Conservation (phyloP, 1,140 invertebrate genomes). For the Papilio machaon region DNA sequence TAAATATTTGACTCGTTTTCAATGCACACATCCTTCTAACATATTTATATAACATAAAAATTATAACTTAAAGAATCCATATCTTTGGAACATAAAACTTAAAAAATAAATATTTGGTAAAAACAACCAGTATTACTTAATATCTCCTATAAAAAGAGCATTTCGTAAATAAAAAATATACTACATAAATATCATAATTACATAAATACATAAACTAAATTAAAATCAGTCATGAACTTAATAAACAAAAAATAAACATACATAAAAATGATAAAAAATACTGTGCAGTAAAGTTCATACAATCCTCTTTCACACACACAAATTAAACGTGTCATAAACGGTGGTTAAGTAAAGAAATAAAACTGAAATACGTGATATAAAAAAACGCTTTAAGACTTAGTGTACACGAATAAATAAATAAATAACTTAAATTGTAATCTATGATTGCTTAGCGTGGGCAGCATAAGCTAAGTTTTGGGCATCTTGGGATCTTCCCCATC, state of each 20-base stretch:
- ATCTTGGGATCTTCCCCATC: slow-evolving; percentile 83
- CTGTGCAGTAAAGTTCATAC: slow-evolving; percentile 41
- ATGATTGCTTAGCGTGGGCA: slow-evolving; percentile 80
- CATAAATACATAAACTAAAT: slow-evolving; percentile 44
- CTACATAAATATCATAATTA: slow-evolving; percentile 44
- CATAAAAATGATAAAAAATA: slow-evolving; percentile 46
- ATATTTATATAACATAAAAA: slow-evolving; percentile 47
- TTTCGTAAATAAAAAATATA: slow-evolving; percentile 43
- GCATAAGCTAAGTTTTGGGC: slow-evolving; percentile 85
- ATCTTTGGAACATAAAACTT: slow-evolving; percentile 72
- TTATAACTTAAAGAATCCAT: slow-evolving; percentile 51
- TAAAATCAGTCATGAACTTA: slow-evolving; percentile 55
- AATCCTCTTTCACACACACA: slow-evolving; percentile 41
- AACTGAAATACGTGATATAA: slow-evolving; percentile 27
- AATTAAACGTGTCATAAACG: slow-evolving; percentile 47
- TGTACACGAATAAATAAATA: slow-evolving; percentile 50
- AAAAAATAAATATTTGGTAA: slow-evolving; percentile 62
- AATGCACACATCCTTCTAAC: slow-evolving; percentile 55
- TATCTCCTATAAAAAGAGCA: slow-evolving; percentile 40
- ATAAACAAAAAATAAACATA: slow-evolving; percentile 44
- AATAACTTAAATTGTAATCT: slow-evolving; percentile 41
- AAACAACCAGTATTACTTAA: slow-evolving; percentile 42
- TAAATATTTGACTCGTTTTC: slow-evolving; percentile 67
- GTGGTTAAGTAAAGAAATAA: slow-evolving; percentile 44
- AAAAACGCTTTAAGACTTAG: slow-evolving; percentile 28